Base-by-base conservation (phyloP, 2,888 invertebrate species). In the Mythimna vitellina region DNA sequence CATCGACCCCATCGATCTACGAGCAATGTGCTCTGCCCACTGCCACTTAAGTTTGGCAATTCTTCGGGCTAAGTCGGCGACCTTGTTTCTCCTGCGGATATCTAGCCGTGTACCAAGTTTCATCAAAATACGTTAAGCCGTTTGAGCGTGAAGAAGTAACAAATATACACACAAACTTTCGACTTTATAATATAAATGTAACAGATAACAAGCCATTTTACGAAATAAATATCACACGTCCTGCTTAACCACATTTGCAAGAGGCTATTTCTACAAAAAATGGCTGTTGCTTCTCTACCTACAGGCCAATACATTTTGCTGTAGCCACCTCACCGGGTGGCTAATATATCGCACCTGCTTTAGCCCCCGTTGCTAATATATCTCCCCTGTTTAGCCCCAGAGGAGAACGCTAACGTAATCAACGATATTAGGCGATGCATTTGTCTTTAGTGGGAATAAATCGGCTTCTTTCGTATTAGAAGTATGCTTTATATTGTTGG, bases 311-410 rank as follows among this genome's bases (percentile, higher is more conserved):
- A 64, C n/a, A 72, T 76, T 72, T 54, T 22, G 29, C 29, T 25
- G 46, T 25, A 76, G 63, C 53, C 25, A 46, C 29, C 29, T 53
- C 8, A 22, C 20, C 22, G 57, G 63, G 72, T 58, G 46, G 60
- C 38, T 60, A 60, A 76, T 78, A 72, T 73, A 76, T 76, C 78
- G 78, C 53, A 22, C 32, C 51, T 63, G 79, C 32, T 38, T 60
- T 63, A 78, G n/a, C 53, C 58, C 17, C 38, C 57, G 14, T 14
- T 38, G 38, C 60, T 38, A 38, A 76, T 76, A 72, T 73, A 76
- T 76, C 78, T 76, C 53, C 20, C 63, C 56, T 72, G 79, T 32
- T 60, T 63, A 78, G 22, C 63, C 29, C 29, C 53, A 29, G 3
- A 64, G 57, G 73, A 20, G 29, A 49, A 54, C 58, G 53, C n/a